phyloP scores from a whole-genome alignment of 2,888 invertebrate species.

The Zygothrica quintamaculata region DNA sequence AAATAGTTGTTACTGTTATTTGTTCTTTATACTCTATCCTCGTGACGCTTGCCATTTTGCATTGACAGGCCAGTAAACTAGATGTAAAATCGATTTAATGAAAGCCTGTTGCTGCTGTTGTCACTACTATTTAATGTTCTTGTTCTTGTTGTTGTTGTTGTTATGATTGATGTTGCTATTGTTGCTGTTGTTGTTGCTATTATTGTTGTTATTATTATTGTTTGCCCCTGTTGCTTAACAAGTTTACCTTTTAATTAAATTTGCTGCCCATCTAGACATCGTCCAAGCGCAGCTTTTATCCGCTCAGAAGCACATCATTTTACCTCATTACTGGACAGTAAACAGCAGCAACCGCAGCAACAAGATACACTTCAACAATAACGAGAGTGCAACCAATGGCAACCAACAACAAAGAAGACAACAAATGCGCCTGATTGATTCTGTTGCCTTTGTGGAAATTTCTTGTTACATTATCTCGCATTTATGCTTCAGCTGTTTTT shows the following conservation, averaged over 20 bases:
- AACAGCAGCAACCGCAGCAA: slow-evolving; percentile 34
- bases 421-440: slow-evolving; percentile 22
- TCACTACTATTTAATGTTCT: slow-evolving; percentile 32
- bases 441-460: slow-evolving; percentile 36
- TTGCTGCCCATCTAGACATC: slow-evolving; percentile 58
- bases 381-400: too few species aligned
- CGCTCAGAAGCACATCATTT: slow-evolving; percentile 2
- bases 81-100: slow-evolving; percentile 66
- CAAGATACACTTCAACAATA: too few species aligned
- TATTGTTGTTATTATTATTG: slow-evolving; percentile 17
- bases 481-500: slow-evolving; percentile 13
- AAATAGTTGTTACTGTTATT: slow-evolving; percentile 26
- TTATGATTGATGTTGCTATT: slow-evolving; percentile 27
- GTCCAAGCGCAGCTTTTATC: slow-evolving; percentile 1
- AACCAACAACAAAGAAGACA: slow-evolving; percentile 9
- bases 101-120: slow-evolving; percentile 68
- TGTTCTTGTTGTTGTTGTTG: slow-evolving; percentile 29
- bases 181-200: slow-evolving; percentile 12
- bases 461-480: too few species aligned
- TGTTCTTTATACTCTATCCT: slow-evolving; percentile 43
- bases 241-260: slow-evolving; percentile 79
- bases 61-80: slow-evolving; percentile 45
- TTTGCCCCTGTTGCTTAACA: slow-evolving; percentile 54
- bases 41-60: slow-evolving; percentile 70
- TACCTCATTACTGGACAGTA: slow-evolving; percentile 48